Evolutionary conservation across 23 tunicate genomes (phyloP), one percentile per base, ranked within the genome.

Genomic region (Halocynthia roretzi): DNA sequence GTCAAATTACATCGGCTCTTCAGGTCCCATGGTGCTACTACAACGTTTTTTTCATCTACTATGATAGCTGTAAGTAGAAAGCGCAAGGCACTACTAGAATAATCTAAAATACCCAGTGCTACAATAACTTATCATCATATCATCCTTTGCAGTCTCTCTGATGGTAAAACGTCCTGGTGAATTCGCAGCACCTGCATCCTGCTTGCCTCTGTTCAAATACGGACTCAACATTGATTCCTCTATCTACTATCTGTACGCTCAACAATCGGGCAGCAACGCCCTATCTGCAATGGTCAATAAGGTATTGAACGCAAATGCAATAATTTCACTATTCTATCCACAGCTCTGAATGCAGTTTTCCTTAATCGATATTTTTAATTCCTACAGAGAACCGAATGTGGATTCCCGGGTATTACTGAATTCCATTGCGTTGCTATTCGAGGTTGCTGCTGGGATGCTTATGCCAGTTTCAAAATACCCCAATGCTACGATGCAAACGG

Each of bases 371-470:
- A 71, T 17, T 71, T 71, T 71, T 0, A 49, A 31, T 1, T 10
- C 17, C 17, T 8, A 8, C 77, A 86, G 92, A 80, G 99, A 62
- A 67, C 19, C 14, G 99, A 96, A 54, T 96, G 99, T 68, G 99
- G 99, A n/a, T 96, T 89, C 75, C 99, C 99, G 0, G 99, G 99
- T 7, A 85, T 96, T 50, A 92, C 99, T 17, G 91, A 96, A 70
- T 96, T 96, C 66, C 99, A 96, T 56, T 96, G 99, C 77, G 93
- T 90, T n/a, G 99, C 99, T n/a, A 78, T 96, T 58, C 84, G 99
- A 6, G 99, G 99, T 52, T 96, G 99, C 81, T 96, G 99, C 68
- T 96, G 99, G 99, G 99, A 96, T 53, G 91, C 51, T 7, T 57
- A 76, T 52, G 76, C 93, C 6, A 77, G 93, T 6, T 76, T 56